Evolutionary conservation across 2,888 invertebrate species (phyloP), one percentile per base, ranked within the genome.

Genomic region (Oeneis ivallda): DNA sequence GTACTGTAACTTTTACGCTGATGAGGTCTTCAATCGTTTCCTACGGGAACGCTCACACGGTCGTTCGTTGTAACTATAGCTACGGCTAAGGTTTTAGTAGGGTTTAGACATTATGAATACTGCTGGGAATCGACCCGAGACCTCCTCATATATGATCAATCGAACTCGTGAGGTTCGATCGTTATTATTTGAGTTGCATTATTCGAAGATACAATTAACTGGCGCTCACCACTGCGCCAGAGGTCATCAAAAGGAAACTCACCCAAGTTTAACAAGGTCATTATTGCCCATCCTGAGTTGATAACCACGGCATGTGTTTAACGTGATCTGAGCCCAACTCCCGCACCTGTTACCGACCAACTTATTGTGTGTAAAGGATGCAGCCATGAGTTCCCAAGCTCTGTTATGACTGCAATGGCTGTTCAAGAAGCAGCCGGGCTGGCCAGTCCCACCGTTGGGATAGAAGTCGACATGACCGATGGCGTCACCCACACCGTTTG

Each of bases 401-500:
- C 86, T 78, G 45, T 82, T 76, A 64, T 87, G 87, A 64, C 75
- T 76, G 69, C 87, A 88, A 0, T 70, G 8, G 54, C 80, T 75
- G 6, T 71, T 76, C 0, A 75, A 10, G 0, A 75, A 10, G 60
- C 90, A 89, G 0, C 89, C 90, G 0, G 89, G 90, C 70, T 91
- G 97, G 75, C 94, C 93, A 58, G 93, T 92, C 0, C 98, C 98
- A 0, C 97, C 97, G 76, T 98, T 98, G 0, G 96, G 96, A 83
- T 95, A 98, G 85, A 97, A 97, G 86, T 98, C 98, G 0, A 96
- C 94, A 79, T 97, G 95, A 0, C 97, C 98, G 49, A 96, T 92
- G 0, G 94, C 93, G 73, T 95, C 94, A 19, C 94, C 93, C 71
- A 96, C 94, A 0, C 98, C 98, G 54, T 83, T 78, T 2, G 76